Percentiles rank a stretch among this genome's conserved stretches.
phyloP scores from a whole-genome alignment of 2,797 vertebrate genomes.

The Microcaecilia unicolor region DNA sequence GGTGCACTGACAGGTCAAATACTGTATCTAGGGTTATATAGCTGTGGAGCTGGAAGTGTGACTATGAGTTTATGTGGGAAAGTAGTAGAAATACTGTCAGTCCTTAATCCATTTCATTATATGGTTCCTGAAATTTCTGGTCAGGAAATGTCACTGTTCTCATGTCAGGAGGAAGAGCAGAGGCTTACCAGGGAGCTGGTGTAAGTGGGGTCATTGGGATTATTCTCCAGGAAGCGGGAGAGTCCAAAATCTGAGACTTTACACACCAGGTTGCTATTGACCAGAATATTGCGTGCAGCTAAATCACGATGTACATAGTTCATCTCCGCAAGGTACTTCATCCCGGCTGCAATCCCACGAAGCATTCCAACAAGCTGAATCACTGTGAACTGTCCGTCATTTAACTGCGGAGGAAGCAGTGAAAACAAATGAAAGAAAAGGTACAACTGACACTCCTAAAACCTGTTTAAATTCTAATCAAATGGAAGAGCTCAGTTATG shows the following conservation, averaged over 20 bases:
- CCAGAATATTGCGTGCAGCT: constrained; percentile 92
- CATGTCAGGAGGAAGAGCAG: too few species aligned
- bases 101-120: too few species aligned
- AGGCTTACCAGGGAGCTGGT: constrained; percentile 92
- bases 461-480: too few species aligned
- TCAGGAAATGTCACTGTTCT: too few species aligned
- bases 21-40: too few species aligned
- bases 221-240: constrained; percentile 91
- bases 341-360: constrained; percentile 88
- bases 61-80: too few species aligned
- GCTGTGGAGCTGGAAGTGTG: too few species aligned
- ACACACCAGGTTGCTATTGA: constrained; percentile 97
- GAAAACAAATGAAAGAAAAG: background rate
- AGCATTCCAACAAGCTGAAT: constrained; percentile 97
- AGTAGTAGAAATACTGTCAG: too few species aligned
- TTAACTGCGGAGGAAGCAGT: constrained; percentile 60
- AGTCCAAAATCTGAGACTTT: constrained; percentile 96
- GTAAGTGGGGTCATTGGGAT: constrained; percentile 88
- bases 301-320: constrained; percentile 95
- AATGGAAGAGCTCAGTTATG: background rate
- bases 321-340: constrained; percentile 97
- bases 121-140: too few species aligned
- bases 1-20: too few species aligned
- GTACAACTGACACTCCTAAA: too few species aligned
- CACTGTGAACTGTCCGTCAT: constrained; percentile 95